A percentile compares a stretch with the other conserved stretches of the same genome.
These are phyloP conservation scores for Malthinus seriepunctatus DNA, from an alignment of 2,888 invertebrate species.

Conservation along the genomic window DNA sequence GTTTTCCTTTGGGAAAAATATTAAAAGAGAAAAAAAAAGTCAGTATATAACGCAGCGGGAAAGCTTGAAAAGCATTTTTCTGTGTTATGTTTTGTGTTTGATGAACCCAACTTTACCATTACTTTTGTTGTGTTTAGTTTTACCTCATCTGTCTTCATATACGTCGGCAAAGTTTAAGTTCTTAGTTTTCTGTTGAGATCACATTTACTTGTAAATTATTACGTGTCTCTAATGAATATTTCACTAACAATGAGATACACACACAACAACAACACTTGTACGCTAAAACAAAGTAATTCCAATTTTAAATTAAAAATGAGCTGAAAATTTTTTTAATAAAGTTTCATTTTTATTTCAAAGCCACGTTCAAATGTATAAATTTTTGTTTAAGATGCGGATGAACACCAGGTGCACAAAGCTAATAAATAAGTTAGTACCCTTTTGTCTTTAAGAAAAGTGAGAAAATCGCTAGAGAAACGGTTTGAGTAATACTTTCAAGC, in stretches of 20 bases:
- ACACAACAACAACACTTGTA: neutral
- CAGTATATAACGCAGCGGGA: neutral
- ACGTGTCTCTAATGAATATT: conserved; percentile 19
- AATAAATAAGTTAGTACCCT: conserved; percentile 16
- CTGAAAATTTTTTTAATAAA: neutral
- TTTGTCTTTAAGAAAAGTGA: conserved; percentile 5
- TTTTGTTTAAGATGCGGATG: neutral
- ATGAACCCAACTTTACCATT: conserved; percentile 21
- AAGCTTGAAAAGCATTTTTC: conserved; percentile 17
- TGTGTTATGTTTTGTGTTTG: conserved; percentile 19
- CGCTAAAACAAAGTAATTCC: no score
- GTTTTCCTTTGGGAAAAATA: neutral
- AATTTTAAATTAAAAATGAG: conserved; percentile 2
- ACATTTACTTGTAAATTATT: conserved; percentile 22
- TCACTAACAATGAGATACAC: conserved; percentile 7
- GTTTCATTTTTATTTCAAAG: neutral
- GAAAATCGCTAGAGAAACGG: conserved; percentile 14
- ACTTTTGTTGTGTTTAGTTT: conserved; percentile 21
- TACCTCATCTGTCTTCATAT: conserved; percentile 22
- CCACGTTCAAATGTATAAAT: neutral
- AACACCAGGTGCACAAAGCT: conserved; percentile 5
- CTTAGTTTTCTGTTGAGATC: conserved; percentile 22
- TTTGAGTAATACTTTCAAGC: conserved; percentile 19
- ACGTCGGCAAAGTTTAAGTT: conserved; percentile 20
- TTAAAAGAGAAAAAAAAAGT: conserved; percentile 1